phyloP scores from a whole-genome alignment of 2,797 vertebrate genomes.

The Apogon hyalosoma region DNA sequence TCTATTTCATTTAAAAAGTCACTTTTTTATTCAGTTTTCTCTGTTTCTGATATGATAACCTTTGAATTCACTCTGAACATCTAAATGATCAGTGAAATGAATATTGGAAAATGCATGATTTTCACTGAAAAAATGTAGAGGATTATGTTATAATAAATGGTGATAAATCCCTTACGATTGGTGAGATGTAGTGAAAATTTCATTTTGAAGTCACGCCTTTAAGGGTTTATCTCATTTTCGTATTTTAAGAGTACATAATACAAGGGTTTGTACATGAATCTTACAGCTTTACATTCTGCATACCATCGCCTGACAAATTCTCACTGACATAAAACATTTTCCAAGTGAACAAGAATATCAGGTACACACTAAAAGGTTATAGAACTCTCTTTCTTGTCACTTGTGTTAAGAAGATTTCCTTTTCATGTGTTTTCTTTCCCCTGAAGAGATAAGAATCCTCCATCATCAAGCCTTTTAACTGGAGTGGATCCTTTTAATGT shows the following conservation, averaged over 20 bases:
- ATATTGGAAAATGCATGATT: neutral
- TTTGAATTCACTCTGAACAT: too few species aligned
- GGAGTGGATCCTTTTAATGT: conserved; percentile 75
- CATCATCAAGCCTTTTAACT: conserved; percentile 67
- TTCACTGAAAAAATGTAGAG: too few species aligned
- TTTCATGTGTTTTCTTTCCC: conserved; percentile 47
- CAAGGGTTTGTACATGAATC: conserved; percentile 34
- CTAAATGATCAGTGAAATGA: too few species aligned
- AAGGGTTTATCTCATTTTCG: too few species aligned
- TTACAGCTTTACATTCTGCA: conserved; percentile 25
- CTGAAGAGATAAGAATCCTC: conserved; percentile 52
- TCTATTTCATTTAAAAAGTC: too few species aligned
- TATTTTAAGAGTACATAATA: neutral
- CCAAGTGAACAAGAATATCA: conserved; percentile 36
- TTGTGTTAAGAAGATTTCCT: conserved; percentile 42
- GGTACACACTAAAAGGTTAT: conserved; percentile 56
- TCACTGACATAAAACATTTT: conserved; percentile 35
- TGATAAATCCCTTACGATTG: too few species aligned
- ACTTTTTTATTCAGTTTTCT: too few species aligned
- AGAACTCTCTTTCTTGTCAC: conserved; percentile 51
- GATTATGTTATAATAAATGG: too few species aligned
- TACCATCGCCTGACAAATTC: conserved; percentile 31
- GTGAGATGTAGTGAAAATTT: too few species aligned
- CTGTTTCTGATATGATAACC: too few species aligned
- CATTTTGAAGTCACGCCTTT: too few species aligned